phyloP scores from a whole-genome alignment of 2,888 invertebrate species.

The Alsophila aescularia region DNA sequence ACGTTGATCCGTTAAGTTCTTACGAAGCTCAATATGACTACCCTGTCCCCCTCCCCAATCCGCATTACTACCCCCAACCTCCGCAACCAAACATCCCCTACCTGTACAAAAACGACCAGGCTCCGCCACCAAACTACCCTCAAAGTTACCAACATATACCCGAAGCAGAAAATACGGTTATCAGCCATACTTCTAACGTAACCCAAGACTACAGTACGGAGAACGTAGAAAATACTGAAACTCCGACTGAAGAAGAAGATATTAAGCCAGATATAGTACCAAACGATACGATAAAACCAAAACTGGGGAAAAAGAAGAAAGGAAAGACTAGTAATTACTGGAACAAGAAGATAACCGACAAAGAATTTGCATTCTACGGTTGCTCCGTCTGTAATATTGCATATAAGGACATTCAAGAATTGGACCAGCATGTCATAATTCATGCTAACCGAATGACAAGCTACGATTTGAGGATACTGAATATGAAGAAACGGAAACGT shows the following conservation, averaged over 20 bases:
- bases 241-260: constrained; percentile 25
- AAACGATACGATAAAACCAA: constrained; percentile 32
- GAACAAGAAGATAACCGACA: constrained; percentile 68
- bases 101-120: constrained; percentile 33
- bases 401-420: constrained; percentile 54
- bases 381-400: constrained; percentile 72
- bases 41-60: constrained; percentile 2
- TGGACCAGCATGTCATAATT: constrained; percentile 67
- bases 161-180: background rate
- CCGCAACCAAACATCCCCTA: constrained; percentile 21
- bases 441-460: constrained; percentile 74
- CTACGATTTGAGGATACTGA: constrained; percentile 68
- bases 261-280: constrained; percentile 40
- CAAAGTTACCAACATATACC: constrained; percentile 28
- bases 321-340: constrained; percentile 62
- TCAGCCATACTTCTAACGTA: background rate
- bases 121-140: constrained; percentile 36
- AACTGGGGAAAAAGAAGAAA: constrained; percentile 23
- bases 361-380: constrained; percentile 69
- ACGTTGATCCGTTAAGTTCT: constrained; percentile 64
- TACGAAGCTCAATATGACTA: constrained; percentile 51
- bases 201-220: background rate
- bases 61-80: background rate
- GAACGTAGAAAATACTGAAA: background rate
- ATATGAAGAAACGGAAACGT: constrained; percentile 62